Percentiles rank a stretch among this genome's conserved stretches.
Evolutionary conservation across 2,888 invertebrate genomes (phyloP).

Genomic region (Lottia scabra): DNA sequence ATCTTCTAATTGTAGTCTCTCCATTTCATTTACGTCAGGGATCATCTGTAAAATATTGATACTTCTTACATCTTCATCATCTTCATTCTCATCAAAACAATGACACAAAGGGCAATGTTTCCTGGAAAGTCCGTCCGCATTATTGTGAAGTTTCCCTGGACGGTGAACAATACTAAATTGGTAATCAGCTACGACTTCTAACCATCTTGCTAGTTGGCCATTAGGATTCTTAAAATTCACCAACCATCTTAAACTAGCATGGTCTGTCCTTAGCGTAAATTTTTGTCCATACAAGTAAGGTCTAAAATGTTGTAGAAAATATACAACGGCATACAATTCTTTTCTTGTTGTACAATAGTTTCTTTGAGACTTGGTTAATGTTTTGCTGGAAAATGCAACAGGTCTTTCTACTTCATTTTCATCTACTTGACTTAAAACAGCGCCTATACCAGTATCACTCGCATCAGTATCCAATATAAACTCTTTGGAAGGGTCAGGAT

Average conservation of each 20-base stretch:
- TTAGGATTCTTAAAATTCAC: conserved; percentile 20
- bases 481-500: conserved; percentile 15
- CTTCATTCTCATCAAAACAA: no score
- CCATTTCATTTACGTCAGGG: no score
- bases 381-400: conserved; percentile 24
- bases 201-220: conserved; percentile 27
- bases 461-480: conserved; percentile 38
- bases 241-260: conserved; percentile 31
- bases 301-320: conserved; percentile 22
- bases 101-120: no score
- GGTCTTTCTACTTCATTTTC: conserved; percentile 31
- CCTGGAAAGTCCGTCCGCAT: conserved; percentile 23
- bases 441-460: conserved; percentile 28
- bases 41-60: no score
- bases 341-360: conserved; percentile 32
- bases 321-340: conserved; percentile 27
- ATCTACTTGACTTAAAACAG: conserved; percentile 24
- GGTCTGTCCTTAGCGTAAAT: conserved; percentile 32
- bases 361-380: conserved; percentile 17
- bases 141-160: conserved; percentile 20
- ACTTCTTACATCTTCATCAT: no score
- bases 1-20: no score
- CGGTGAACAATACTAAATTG: conserved; percentile 17
- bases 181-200: conserved; percentile 14
- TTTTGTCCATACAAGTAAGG: conserved; percentile 29